Evolutionary conservation across 2,888 invertebrate species (phyloP), one percentile per base, ranked within the genome.

Genomic region (Tortrix viridana): DNA sequence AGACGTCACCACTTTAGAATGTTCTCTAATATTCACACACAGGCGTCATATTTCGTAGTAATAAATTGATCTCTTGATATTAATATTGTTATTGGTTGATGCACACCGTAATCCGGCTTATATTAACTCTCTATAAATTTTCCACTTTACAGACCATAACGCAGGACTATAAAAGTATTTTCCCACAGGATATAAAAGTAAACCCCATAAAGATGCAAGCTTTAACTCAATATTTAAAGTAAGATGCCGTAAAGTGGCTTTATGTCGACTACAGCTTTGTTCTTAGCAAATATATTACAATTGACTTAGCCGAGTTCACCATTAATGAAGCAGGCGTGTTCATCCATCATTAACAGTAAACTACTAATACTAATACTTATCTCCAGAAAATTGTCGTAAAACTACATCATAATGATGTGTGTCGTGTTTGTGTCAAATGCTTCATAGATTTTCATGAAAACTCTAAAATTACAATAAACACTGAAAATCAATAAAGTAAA

Each of bases 121-220:
- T 57, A 47, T 50, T 44, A 50, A 19, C 46, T 47, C 14, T 57
- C 62, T 57, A 57, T 62, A 62, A 62, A 62, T 62, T 57, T 57
- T 62, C 41, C 38, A 62, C 62, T 57, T 62, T 62, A 62, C 50
- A 52, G 62, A 57, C 52, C 62, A 46, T 62, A 57, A 62, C 57
- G 26, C 20, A 5, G 46, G n/a, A 26, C 47, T 46, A 32, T 62
- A 57, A 57, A 54, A 46, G 55, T 57, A 57, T 57, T 62, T 61
- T 57, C 57, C 52, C 56, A 46, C 47, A 7, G 62, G 57, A 20
- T 62, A 62, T 62, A 57, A 57, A 57, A 62, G 56, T n/a, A 46
- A 60, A 60, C 52, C 18, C 57, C 5, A 26, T 57, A 52, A 62
- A 62, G 46, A 52, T 12, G 43, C 9, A 44, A 26, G 20, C 57